phyloP scores from a whole-genome alignment of 2,113 vertebrate species.

The Agapornis roseicollis region DNA sequence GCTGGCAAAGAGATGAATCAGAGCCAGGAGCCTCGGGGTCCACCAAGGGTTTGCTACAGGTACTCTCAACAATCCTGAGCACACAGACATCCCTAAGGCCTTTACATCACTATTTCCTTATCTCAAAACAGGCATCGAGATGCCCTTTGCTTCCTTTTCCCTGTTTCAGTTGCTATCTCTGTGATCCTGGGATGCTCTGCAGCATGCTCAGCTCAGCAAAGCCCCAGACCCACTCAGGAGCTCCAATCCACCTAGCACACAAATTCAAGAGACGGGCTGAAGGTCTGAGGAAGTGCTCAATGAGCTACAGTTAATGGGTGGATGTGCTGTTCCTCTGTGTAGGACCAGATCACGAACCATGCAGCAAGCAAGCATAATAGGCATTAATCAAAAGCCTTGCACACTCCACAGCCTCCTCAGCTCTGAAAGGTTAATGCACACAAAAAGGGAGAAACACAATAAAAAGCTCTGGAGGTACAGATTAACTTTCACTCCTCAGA shows the following conservation, averaged over 20 bases:
- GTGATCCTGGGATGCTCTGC: neutral
- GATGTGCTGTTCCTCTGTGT: neutral
- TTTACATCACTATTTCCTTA: neutral
- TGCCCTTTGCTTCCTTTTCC: neutral
- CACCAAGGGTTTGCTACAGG: accelerated
- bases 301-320: neutral
- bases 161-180: neutral
- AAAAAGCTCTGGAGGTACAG: conserved; percentile 13
- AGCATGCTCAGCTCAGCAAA: neutral
- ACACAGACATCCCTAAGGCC: neutral
- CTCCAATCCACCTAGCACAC: neutral
- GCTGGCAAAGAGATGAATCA: neutral
- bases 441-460: conserved; percentile 1
- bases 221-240: neutral
- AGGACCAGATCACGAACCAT: neutral
- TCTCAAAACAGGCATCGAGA: neutral
- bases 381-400: neutral
- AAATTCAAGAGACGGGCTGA: neutral
- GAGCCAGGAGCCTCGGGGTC: neutral
- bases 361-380: neutral
- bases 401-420: neutral
- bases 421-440: conserved; percentile 15
- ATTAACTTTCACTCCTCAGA: conserved; percentile 2
- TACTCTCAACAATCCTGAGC: accelerated
- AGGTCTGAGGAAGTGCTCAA: neutral